These are phyloP conservation scores for Scaptomyza parva DNA, from an alignment of 2,888 invertebrate genomes.

Conservation along the genomic window DNA sequence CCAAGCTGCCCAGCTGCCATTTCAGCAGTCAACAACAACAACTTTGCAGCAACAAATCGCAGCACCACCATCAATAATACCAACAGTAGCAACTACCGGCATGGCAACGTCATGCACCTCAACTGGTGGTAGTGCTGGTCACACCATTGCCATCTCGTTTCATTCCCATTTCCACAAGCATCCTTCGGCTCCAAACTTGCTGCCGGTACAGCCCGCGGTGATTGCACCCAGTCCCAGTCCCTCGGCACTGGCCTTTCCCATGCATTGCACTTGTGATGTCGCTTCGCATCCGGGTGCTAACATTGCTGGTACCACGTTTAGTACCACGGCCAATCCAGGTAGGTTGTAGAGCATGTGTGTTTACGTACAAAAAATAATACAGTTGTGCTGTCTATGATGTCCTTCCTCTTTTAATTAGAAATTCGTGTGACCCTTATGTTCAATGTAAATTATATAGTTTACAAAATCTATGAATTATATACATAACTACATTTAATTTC, in stretches of 20 bases:
- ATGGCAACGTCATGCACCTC: slow-evolving; percentile 41
- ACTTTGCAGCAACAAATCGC: slow-evolving; percentile 33
- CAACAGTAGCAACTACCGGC: slow-evolving; percentile 31
- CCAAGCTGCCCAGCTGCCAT: slow-evolving; percentile 62
- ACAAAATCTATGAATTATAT: slow-evolving; percentile 20
- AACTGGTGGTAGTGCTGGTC: slow-evolving; percentile 32
- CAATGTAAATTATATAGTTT: slow-evolving; percentile 34
- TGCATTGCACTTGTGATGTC: slow-evolving; percentile 83
- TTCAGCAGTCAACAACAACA: slow-evolving; percentile 35
- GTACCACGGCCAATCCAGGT: slow-evolving; percentile 80
- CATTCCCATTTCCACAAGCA: slow-evolving; percentile 83
- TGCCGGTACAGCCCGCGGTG: slow-evolving; percentile 72
- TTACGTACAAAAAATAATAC: slow-evolving; percentile 1
- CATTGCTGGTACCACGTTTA: slow-evolving; percentile 48
- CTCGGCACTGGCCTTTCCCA: slow-evolving; percentile 76
- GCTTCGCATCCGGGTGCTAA: slow-evolving; percentile 67
- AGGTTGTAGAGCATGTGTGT: slow-evolving; percentile 85
- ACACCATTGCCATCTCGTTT: slow-evolving; percentile 63
- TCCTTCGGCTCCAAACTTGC: slow-evolving; percentile 82
- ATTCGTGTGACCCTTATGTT: slow-evolving; percentile 37
- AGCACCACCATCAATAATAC: slow-evolving; percentile 13
- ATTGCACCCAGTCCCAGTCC: slow-evolving; percentile 80
- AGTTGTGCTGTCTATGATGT: slow-evolving; percentile 38
- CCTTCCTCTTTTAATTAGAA: slow-evolving; percentile 13
- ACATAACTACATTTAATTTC: too few species aligned